Evolutionary conservation across 1,140 invertebrate species (phyloP), one percentile per base, ranked within the genome.

Genomic region (Drosophila bocki): DNA sequence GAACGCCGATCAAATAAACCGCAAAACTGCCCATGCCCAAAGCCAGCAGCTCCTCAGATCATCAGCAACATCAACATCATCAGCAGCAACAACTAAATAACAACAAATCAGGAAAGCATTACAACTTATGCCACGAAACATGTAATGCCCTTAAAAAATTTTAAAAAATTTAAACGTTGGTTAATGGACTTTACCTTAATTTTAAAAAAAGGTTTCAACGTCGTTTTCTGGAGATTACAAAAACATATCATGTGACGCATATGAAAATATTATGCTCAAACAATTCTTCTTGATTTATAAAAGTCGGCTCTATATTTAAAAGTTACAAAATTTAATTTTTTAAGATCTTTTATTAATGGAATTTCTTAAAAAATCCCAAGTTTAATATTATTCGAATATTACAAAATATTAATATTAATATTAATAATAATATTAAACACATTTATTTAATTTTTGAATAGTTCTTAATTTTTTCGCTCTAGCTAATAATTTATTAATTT

Each of bases 1-100:
- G 76, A 80, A 63, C 82, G 35, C 81, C 75, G 80, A 90, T 88
- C 84, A 87, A 87, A 84, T 84, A 79, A 84, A 90, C 84, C 84
- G 84, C 85, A 90, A 62, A 63, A 65, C 85, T 75, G 69, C 50
- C 60, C 61, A 67, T 74, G 77, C 68, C 67, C 65, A 71, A 51
- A 72, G 53, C 45, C 70, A 74, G 70, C 53, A 56, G 35, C 53
- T 56, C 53, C 67, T 42, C 56, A 32, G 70, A 74, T 72, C 53
- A 51, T 32, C 57, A 37, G 54, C 50, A 62, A 57, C 74, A 60
- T 61, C 50, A 39, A 29, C 68, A 67, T 26, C 63, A 37, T 32
- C 62, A n/a, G 56, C 53, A 61, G 29, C 57, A 44, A 19, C 57
- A 45, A 29, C 54, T n/a, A 37, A 64, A 61, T 22, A 54, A 37